Base-by-base conservation (phyloP, 1,140 invertebrate genomes). In the Latrodectus geometricus region DNA sequence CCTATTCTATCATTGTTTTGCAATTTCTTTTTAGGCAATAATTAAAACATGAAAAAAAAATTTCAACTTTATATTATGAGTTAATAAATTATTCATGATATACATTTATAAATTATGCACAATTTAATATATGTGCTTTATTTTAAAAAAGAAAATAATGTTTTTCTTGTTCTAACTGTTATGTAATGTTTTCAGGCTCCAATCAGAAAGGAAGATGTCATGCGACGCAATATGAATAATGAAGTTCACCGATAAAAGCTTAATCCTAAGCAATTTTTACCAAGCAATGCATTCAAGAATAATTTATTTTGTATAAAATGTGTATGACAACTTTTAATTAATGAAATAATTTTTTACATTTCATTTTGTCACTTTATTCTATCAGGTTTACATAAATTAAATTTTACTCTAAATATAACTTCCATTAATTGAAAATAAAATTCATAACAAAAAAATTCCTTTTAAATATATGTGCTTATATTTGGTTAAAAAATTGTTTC, bases 201-300 rank as follows among this genome's bases (percentile, higher is more conserved):
- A 11, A 21, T 83, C 11, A 35, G 80, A 66, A 83, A 83, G 74
- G 80, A 83, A 74, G 80, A 83, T 65, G 54, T 83, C 8, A 83
- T 83, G 80, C 69, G 80, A 20, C 69, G 80, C 17, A 83, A 66
- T 23, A 74, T 83, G 56, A 83, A 66, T 65, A 83, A 83, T 83
- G 80, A 83, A 61, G 70, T n/a, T 5, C 80, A 83, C n/a, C 56
- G 70, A 61, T 74, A 74, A 66, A 20, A 50, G 3, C 3, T 61
- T 14, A 61, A 4, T 61, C 17, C 54, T 61, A 61, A 61, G 17
- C 8, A 56, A 9, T 9, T 56, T 56, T 9, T 9, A 9, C 8
- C 8, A 8, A 56, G 8, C 17, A 14, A 61, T 61, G 17, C 3
- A 61, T 17, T 61, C 8, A 61, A 61, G 54, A 14, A 61, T 61